phyloP scores from a whole-genome alignment of 2,113 vertebrate genomes.

The Halichoeres trimaculatus region DNA sequence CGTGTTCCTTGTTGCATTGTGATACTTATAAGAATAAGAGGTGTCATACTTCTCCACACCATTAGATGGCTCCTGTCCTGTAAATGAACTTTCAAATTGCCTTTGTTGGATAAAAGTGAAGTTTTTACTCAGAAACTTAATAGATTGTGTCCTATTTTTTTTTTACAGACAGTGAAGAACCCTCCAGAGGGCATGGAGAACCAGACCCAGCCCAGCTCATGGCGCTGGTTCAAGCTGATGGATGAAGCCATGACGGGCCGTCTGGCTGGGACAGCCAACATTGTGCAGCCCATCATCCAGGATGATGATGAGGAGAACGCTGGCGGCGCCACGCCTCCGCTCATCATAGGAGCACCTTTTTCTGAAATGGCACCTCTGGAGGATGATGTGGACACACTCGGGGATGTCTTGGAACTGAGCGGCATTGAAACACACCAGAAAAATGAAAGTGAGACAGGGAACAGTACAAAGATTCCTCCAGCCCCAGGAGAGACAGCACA shows the following conservation, averaged over 20 bases:
- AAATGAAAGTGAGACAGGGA: not conserved
- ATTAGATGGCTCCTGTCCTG: too few species aligned
- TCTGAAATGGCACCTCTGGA: not conserved
- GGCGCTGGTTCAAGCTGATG: constrained; percentile 78
- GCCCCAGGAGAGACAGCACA: not conserved
- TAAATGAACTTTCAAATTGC: too few species aligned
- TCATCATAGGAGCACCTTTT: not conserved
- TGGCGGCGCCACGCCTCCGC: not conserved
- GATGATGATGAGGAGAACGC: constrained; percentile 10
- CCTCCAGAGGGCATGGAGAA: constrained; percentile 57
- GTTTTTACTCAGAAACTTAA: too few species aligned
- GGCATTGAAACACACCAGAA: not conserved
- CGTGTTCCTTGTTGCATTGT: too few species aligned
- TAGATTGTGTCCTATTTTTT: not conserved
- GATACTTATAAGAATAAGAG: too few species aligned
- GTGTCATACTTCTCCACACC: too few species aligned
- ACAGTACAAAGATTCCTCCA: not conserved
- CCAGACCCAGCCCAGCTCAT: constrained; percentile 39
- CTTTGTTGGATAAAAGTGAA: too few species aligned
- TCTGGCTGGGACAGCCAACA: constrained; percentile 39
- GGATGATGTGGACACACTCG: not conserved
- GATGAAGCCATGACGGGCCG: constrained; percentile 66
- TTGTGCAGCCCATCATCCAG: constrained; percentile 28
- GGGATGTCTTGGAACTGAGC: not conserved
- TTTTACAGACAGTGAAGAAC: constrained; percentile 66